Evolutionary conservation across 2,888 invertebrate genomes (phyloP).

Genomic region (Ptychoptera contaminata): DNA sequence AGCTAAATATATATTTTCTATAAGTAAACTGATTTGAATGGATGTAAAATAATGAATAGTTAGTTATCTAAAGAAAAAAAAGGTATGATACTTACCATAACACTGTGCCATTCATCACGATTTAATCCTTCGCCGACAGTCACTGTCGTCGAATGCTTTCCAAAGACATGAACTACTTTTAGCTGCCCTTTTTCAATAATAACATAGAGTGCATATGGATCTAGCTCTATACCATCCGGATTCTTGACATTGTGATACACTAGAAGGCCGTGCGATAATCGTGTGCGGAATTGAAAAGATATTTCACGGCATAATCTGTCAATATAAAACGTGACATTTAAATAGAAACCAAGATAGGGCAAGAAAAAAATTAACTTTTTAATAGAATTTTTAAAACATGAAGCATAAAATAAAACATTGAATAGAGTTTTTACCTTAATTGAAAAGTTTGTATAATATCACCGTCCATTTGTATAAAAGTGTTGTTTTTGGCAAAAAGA

Average conservation of each 20-base stretch:
- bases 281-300: conserved; percentile 75
- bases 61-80: neutral
- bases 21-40: neutral
- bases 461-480: conserved; percentile 82
- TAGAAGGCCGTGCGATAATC: conserved; percentile 71
- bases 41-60: neutral
- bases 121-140: conserved; percentile 79
- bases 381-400: conserved; percentile 3
- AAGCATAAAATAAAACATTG: neutral
- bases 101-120: conserved; percentile 80
- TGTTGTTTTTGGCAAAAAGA: conserved; percentile 81
- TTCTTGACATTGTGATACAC: conserved; percentile 86
- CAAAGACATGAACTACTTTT: conserved; percentile 83
- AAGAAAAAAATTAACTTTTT: conserved; percentile 6
- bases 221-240: conserved; percentile 58
- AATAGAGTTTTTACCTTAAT: conserved; percentile 44
- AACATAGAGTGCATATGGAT: conserved; percentile 79
- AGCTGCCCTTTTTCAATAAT: conserved; percentile 84
- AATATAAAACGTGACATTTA: conserved; percentile 15
- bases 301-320: conserved; percentile 70
- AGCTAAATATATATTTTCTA: too few species aligned
- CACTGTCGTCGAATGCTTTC: conserved; percentile 65
- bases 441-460: conserved; percentile 80
- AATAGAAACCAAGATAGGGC: neutral
- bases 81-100: conserved; percentile 39